These are phyloP conservation scores for Bos indicus DNA, from an alignment of 2,113 vertebrate genomes.

Conservation along the genomic window DNA sequence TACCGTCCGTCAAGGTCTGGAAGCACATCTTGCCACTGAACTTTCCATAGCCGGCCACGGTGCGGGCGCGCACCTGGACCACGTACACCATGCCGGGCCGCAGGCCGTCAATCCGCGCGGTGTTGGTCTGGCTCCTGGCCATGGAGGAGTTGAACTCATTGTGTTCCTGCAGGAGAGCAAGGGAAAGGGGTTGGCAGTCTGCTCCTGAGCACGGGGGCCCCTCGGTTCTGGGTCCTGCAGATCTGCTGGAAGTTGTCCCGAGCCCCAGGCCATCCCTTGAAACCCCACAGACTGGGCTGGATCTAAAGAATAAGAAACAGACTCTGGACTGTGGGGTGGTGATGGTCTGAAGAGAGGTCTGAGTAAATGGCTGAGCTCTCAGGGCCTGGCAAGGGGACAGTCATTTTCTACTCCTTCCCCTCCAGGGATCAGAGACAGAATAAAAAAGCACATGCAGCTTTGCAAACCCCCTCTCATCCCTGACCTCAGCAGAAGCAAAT, in stretches of 20 bases:
- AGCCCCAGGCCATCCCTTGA: not conserved
- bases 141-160: slow-evolving; percentile 96
- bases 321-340: not conserved
- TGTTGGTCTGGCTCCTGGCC: slow-evolving; percentile 95
- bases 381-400: too few species aligned
- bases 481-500: not conserved
- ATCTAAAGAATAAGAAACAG: not conserved
- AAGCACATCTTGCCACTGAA: slow-evolving; percentile 99
- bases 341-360: not conserved
- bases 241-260: not conserved
- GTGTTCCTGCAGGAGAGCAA: slow-evolving; percentile 85
- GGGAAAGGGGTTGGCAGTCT: not conserved
- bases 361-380: not conserved
- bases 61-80: slow-evolving; percentile 96
- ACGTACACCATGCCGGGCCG: slow-evolving; percentile 94
- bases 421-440: not conserved
- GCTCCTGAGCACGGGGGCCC: not conserved
- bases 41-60: slow-evolving; percentile 97
- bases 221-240: not conserved
- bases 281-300: not conserved
- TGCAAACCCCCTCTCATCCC: not conserved
- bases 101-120: slow-evolving; percentile 90
- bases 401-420: not conserved
- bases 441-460: not conserved
- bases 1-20: slow-evolving; percentile 98